Conservation (phyloP, 2,113 vertebrate species). For the Chrysemys picta region DNA sequence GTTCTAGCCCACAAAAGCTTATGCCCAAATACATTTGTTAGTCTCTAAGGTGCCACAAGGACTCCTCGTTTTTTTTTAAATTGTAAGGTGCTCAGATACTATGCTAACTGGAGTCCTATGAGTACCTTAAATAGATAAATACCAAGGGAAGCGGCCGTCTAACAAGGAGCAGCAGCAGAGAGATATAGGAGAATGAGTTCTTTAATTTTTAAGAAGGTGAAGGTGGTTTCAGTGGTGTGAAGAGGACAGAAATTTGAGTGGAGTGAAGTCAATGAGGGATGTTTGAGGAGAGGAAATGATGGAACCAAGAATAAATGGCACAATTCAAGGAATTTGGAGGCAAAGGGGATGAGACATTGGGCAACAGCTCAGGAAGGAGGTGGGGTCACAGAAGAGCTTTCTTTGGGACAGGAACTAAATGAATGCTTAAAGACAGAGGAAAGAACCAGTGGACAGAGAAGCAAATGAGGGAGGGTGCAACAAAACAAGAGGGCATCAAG, state of each 20-base stretch:
- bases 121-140: neutral
- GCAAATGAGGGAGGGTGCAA: neutral
- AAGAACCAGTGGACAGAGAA: neutral
- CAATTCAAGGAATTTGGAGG: neutral
- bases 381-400: neutral
- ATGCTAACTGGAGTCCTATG: neutral
- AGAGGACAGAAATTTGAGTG: neutral
- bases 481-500: neutral
- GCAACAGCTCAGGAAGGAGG: neutral
- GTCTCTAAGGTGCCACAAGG: no score
- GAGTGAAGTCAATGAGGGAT: neutral
- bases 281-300: neutral
- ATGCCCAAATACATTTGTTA: no score
- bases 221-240: no score
- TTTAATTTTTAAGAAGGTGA: no score
- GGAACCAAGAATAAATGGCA: neutral
- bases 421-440: neutral
- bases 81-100: neutral
- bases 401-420: neutral
- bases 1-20: no score
- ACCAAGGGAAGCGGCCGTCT: no score
- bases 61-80: no score
- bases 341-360: neutral
- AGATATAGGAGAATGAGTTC: no score
- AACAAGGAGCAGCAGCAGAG: no score